phyloP scores from a whole-genome alignment of 2,888 invertebrate genomes.

The Melinaea marsaeus region DNA sequence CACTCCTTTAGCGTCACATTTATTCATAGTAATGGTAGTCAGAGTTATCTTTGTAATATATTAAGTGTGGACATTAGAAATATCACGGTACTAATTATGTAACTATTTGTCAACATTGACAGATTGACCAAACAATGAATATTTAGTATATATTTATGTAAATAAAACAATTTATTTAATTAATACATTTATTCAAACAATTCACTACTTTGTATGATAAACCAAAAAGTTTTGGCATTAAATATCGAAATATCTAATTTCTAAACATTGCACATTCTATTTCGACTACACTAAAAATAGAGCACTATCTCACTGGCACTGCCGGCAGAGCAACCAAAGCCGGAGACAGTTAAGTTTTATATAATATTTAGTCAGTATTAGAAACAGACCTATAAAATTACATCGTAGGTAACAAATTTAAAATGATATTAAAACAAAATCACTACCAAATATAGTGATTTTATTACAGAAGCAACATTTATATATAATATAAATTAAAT shows the following conservation, averaged over 20 bases:
- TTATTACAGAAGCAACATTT: conserved; percentile 10
- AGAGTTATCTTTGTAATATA: no score
- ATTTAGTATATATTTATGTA: conserved; percentile 22
- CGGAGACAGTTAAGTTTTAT: conserved; percentile 13
- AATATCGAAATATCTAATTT: conserved; percentile 55
- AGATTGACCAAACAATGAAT: no score
- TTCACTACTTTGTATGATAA: conserved; percentile 72
- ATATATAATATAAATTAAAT: conserved; percentile 11
- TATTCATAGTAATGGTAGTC: no score
- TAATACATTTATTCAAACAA: conserved; percentile 68
- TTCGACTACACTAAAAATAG: conserved; percentile 37
- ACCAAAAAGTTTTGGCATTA: conserved; percentile 70
- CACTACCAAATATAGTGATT: conserved; percentile 12
- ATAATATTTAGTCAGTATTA: conserved; percentile 18
- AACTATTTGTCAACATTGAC: no score
- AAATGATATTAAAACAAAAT: conserved; percentile 11
- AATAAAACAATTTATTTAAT: conserved; percentile 37
- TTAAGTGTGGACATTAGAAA: no score
- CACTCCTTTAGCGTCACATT: no score
- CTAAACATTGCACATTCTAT: conserved; percentile 74
- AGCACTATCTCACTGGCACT: conserved; percentile 11
- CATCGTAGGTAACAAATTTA: conserved; percentile 26
- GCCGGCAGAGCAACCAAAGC: background rate
- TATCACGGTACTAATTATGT: no score
- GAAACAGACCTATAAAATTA: conserved; percentile 17